phyloP scores from a whole-genome alignment of 2,113 vertebrate species.

The Hystrix brachyura region DNA sequence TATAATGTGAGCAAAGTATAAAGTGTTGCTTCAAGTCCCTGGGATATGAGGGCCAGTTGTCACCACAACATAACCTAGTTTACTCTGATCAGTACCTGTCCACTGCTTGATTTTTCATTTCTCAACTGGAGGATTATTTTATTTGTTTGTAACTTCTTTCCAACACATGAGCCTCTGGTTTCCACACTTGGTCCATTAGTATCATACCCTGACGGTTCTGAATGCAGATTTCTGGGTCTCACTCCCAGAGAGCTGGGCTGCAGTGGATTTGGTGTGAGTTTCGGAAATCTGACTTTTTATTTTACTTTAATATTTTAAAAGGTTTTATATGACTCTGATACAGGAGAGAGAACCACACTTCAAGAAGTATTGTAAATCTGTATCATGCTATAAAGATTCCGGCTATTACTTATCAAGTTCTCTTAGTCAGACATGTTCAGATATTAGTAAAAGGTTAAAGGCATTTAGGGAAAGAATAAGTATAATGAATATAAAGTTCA shows the following conservation, averaged over 20 bases:
- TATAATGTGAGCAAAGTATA: background rate
- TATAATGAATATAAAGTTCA: slow-evolving; percentile 23
- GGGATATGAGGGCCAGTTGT: background rate
- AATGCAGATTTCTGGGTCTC: background rate
- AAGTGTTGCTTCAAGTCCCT: background rate
- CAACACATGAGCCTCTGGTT: background rate
- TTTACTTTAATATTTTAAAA: background rate
- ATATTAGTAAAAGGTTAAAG: slow-evolving; percentile 64
- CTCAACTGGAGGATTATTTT: background rate
- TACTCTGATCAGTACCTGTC: background rate
- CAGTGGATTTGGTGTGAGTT: background rate
- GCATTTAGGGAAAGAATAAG: slow-evolving; percentile 48
- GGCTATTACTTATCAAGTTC: slow-evolving; percentile 49
- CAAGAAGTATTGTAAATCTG: slow-evolving; percentile 25
- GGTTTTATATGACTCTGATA: background rate
- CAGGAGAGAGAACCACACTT: background rate
- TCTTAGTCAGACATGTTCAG: slow-evolving; percentile 39
- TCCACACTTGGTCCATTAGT: background rate
- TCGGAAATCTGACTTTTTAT: background rate
- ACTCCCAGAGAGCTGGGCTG: background rate
- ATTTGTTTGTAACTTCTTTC: slow-evolving; percentile 4
- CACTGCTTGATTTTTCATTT: background rate
- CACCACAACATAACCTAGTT: background rate
- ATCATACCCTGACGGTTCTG: background rate
- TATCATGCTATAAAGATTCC: background rate